Base-by-base conservation (phyloP, 2,888 invertebrate genomes). In the Macaria notata region DNA sequence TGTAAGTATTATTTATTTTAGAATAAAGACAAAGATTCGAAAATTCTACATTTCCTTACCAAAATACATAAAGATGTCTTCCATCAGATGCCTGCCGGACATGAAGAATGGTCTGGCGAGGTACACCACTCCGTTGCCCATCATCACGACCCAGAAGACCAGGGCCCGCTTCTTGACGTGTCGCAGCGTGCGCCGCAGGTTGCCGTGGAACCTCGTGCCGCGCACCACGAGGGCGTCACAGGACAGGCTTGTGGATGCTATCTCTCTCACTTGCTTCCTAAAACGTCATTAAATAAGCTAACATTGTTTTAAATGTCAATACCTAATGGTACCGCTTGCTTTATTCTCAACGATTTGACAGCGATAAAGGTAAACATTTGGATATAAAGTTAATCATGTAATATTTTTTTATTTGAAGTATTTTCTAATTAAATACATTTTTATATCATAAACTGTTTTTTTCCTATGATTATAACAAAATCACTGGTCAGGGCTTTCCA, bases 41-140 rank as follows among this genome's bases (percentile, higher is more conserved):
- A 19, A 19, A 19, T 19, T 19, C 19, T 19, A 19, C 19, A 19
- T 19, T 1, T 19, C 19, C 8, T 38, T 38, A 82, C 83, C 82
- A 59, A 72, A 79, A 5, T 78, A 53, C 49, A 75, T 65, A 42
- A 66, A 74, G 1, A 61, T 47, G 7, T 84, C 84, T 45, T 84
- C 82, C 62, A 76, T 67, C 0, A 80, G 67, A 64, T 83, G 82
- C 47, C 83, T 69, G 3, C 86, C 86, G 1, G 83, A 77, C 3
- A 63, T 42, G 0, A 84, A 3, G 0, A 82, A n/a, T 0, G 84
- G 78, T 39, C 72, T 74, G 0, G 59, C 0, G 2, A 73, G 9
- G 48, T 84, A 86, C 0, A 74, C 41, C 0, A 78, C 39, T 0
- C 80, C 80, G 31, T 82, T 82, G 0, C 62, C 59, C 5, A 82